These are phyloP conservation scores for Lycaena phlaeas DNA, from an alignment of 2,888 invertebrate species.

Conservation along the genomic window DNA sequence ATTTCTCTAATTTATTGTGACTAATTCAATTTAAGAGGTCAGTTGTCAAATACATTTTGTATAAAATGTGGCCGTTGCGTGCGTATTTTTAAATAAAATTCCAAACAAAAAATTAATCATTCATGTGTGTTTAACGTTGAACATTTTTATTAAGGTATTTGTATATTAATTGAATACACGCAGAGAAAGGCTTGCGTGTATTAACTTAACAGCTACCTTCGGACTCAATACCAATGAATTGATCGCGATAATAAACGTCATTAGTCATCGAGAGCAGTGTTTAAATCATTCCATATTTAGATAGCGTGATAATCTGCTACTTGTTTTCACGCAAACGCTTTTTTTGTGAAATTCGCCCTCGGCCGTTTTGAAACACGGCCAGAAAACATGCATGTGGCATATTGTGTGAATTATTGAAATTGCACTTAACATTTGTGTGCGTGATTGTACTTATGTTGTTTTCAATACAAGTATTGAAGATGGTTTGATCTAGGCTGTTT, in stretches of 20 bases:
- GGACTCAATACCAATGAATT: constrained; percentile 65
- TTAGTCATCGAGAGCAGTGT: constrained; percentile 55
- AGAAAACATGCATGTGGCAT: constrained; percentile 22
- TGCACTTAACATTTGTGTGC: constrained; percentile 3
- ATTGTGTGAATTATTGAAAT: constrained; percentile 20
- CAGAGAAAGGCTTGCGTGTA: constrained; percentile 42
- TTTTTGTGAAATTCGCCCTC: constrained; percentile 23
- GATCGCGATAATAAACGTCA: constrained; percentile 63
- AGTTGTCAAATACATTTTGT: no score
- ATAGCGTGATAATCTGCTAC: constrained; percentile 51
- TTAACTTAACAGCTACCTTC: constrained; percentile 45
- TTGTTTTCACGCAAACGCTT: constrained; percentile 48
- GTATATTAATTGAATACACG: constrained; percentile 22
- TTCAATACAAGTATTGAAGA: no score
- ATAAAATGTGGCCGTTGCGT: no score
- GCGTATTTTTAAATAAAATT: not conserved
- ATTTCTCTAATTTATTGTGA: no score
- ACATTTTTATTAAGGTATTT: constrained; percentile 31
- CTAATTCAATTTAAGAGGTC: no score
- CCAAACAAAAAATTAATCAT: not conserved
- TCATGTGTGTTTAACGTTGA: constrained; percentile 4
- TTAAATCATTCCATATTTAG: constrained; percentile 49
- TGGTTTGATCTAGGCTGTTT: no score
- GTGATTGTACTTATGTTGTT: not conserved
- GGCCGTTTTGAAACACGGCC: constrained; percentile 24